These are phyloP conservation scores for Phylloscopus trochiloides DNA, from an alignment of 2,113 vertebrate species.

Conservation along the genomic window DNA sequence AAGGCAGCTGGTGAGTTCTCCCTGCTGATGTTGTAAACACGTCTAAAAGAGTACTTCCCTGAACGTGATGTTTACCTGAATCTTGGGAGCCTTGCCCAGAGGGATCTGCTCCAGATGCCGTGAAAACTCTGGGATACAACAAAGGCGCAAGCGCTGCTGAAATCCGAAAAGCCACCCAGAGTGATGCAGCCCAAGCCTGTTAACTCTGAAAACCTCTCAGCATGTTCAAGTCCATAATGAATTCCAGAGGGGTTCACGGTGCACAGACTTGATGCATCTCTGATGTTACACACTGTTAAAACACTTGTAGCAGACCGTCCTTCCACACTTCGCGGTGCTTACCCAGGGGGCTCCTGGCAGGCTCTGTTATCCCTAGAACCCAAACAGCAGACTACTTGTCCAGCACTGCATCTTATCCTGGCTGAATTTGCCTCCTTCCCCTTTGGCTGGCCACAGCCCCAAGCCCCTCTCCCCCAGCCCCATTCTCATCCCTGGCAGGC, in stretches of 20 bases:
- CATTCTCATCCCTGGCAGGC: background rate
- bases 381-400: background rate
- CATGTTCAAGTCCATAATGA: background rate
- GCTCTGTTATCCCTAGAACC: background rate
- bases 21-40: background rate
- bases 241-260: background rate
- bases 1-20: constrained; percentile 1
- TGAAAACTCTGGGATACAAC: background rate
- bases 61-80: constrained; percentile 26
- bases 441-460: background rate
- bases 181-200: background rate
- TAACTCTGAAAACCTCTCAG: background rate
- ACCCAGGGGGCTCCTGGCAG: background rate
- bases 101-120: background rate
- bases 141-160: background rate
- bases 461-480: background rate
- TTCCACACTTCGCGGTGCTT: background rate
- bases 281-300: constrained; percentile 1
- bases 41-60: background rate
- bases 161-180: background rate
- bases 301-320: background rate
- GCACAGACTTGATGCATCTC: background rate
- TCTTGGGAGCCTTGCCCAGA: background rate
- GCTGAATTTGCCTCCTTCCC: background rate
- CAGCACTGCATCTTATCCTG: background rate